Conservation (phyloP, 2,113 vertebrate genomes). For the Parus major region DNA sequence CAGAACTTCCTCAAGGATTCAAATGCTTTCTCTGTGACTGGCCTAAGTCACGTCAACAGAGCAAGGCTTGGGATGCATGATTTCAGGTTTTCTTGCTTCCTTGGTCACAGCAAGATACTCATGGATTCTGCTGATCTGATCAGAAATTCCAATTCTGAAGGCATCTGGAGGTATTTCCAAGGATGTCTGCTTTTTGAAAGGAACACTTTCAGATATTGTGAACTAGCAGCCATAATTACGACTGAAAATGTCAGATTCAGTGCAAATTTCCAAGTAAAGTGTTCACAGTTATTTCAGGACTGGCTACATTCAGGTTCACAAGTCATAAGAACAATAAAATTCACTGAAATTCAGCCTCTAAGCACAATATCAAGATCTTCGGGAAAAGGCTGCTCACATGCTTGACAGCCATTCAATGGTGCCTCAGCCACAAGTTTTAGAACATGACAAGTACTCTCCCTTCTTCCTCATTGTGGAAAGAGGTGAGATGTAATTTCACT, state of each 20-base stretch:
- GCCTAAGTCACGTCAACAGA: background rate
- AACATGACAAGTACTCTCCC: background rate
- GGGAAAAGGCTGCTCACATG: background rate
- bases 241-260: background rate
- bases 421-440: background rate
- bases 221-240: background rate
- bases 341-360: background rate
- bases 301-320: background rate
- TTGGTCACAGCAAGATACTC: background rate
- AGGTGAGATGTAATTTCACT: background rate
- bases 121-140: background rate
- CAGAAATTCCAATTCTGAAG: background rate
- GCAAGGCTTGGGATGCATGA: background rate
- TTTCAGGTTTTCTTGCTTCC: conserved; percentile 3
- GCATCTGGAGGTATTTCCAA: background rate
- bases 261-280: background rate
- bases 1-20: conserved; percentile 40
- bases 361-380: background rate
- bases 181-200: background rate
- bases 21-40: background rate
- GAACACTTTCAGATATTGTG: background rate
- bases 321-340: background rate
- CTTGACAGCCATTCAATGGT: background rate
- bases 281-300: background rate
- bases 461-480: background rate